Evolutionary conservation across 2,113 vertebrate species (phyloP), one percentile per base, ranked within the genome.

Genomic region (Lampris incognitus): DNA sequence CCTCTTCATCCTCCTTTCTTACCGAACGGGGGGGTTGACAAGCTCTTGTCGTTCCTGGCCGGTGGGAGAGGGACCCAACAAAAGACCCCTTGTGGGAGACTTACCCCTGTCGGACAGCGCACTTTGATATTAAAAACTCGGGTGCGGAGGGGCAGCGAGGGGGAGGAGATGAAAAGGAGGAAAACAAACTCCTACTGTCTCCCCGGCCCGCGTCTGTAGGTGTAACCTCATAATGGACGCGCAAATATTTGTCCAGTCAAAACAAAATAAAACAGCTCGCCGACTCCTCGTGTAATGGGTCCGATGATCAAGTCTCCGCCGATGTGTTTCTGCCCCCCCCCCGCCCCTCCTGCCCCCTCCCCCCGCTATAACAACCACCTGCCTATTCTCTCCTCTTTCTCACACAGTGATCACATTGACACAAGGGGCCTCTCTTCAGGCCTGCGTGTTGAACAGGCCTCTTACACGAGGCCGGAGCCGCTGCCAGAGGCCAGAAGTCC

Each of bases 61-160:
- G 67, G 91, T 86, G 78, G 76, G 79, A 78, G 85, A 87, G 78
- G 79, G 86, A 85, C 52, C 88, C 82, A 91, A 88, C 82, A 93
- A 93, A 79, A 92, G 85, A 62, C 72, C 61, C 74, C 87, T 88
- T 81, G 87, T 66, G 82, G 77, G 69, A 89, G 82, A 73, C 60
- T 74, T 86, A 87, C 86, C 83, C 83, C 85, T 93, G 93, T 93
- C 90, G 90, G 92, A 92, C 92, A 87, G 92, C 75, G 73, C 84
- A 94, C 93, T 94, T 95, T 95, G 93, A 95, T 92, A 94, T 93
- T 93, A 94, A 94, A 95, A 94, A 93, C 91, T 90, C 87, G 74
- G 82, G 85, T 78, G 79, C 42, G 74, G 59, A 62, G 54, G 50
- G 46, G 41, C 13, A 61, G 58, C 5, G 51, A 9, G 60, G 2